These are phyloP conservation scores for Penaeus monodon DNA, from an alignment of 2,888 invertebrate genomes.

Conservation along the genomic window DNA sequence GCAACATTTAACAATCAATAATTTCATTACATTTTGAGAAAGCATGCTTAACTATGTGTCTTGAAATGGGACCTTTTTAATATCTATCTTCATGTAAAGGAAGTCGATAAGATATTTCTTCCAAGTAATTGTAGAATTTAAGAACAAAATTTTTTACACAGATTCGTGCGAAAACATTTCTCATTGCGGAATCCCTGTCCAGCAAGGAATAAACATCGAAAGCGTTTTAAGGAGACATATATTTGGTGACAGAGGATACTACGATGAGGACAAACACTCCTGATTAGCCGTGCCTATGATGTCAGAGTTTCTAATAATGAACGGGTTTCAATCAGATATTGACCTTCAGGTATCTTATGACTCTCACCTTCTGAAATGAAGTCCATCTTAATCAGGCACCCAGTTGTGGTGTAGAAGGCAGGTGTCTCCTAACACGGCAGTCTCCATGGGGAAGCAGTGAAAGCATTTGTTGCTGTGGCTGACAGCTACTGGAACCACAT, in stretches of 20 bases:
- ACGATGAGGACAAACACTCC: slow-evolving; percentile 71
- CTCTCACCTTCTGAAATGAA: too few species aligned
- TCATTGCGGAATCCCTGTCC: slow-evolving; percentile 66
- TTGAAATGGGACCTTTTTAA: too few species aligned
- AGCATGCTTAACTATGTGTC: too few species aligned
- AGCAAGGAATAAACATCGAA: slow-evolving; percentile 67
- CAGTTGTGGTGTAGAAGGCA: slow-evolving; percentile 72
- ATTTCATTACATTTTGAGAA: too few species aligned
- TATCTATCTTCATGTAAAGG: too few species aligned
- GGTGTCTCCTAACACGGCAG: slow-evolving; percentile 71
- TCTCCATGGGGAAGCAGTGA: slow-evolving; percentile 71
- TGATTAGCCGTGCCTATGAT: slow-evolving; percentile 72
- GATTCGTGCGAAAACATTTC: too few species aligned
- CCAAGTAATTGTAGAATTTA: too few species aligned
- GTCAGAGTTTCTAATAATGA: slow-evolving; percentile 70
- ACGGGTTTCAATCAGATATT: too few species aligned
- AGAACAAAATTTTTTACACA: too few species aligned
- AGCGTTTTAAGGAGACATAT: slow-evolving; percentile 69
- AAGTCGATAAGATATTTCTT: too few species aligned
- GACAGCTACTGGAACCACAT: slow-evolving; percentile 67
- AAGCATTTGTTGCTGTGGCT: slow-evolving; percentile 71
- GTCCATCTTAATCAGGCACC: slow-evolving; percentile 71
- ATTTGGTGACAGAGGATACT: slow-evolving; percentile 71
- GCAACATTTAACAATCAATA: too few species aligned
- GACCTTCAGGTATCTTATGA: too few species aligned